Base-by-base conservation (phyloP, 2,113 vertebrate species). In the Daboia siamensis region DNA sequence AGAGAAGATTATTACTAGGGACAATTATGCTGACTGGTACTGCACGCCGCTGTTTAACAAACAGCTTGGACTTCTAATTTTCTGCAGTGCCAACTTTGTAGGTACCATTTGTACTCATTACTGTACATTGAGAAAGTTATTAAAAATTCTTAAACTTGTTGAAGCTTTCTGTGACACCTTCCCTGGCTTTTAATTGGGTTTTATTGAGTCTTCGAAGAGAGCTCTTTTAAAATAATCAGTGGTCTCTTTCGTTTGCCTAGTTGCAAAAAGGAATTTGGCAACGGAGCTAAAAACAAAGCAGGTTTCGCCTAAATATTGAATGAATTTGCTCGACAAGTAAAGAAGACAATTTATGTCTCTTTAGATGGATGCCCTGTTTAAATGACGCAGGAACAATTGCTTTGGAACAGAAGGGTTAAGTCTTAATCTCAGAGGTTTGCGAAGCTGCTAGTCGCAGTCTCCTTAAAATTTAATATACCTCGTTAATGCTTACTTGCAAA, bases 391-490 rank as follows among this genome's bases (percentile, higher is more conserved):
- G 96, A 96, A 96, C 96, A 95, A 95, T 90, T 94, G 96, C 96
- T 97, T 97, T 95, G 96, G 96, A 96, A 94, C 96, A 97, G 90
- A 98, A 98, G 97, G 97, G 98, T 98, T 98, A 98, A 98, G 97
- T 97, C 97, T 97, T 98, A 98, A 98, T 98, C 97, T 98, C 96
- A 92, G 97, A 98, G 97, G 97, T 98, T 98, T 98, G 97, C 97
- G 97, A 98, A 98, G 97, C 98, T 90, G 96, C 97, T 97, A 97
- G 97, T 98, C 93, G 94, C 98, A 97, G 97, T 98, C 98, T 98
- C 97, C 97, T 97, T 98, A 97, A 98, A 98, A 98, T 98, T 97
- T 97, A 98, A 98, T 98, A 98, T 97, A 98, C 97, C 98, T 98
- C 97, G 97, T 98, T 98, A 98, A 97, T 98, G 97, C 98, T 98